Evolutionary conservation across 1,140 invertebrate species (phyloP).

Genomic region (Conus ventricosus): DNA sequence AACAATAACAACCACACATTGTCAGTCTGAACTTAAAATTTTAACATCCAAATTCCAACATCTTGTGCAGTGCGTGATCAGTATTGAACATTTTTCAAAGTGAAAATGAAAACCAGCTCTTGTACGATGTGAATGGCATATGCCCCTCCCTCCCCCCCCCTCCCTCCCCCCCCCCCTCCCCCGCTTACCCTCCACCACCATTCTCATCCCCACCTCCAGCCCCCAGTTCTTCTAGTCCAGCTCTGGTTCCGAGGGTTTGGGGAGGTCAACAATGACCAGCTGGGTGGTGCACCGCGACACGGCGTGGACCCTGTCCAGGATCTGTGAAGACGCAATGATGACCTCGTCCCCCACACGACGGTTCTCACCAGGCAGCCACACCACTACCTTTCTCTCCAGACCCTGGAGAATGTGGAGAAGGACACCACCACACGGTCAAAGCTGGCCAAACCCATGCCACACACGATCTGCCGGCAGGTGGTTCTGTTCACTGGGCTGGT

Average conservation of each 20-base stretch:
- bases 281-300: background rate
- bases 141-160: too few relatives aligned
- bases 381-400: background rate
- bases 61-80: too few relatives aligned
- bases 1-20: too few relatives aligned
- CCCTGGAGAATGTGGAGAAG: background rate
- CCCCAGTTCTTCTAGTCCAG: background rate
- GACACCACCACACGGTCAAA: background rate
- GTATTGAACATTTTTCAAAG: too few relatives aligned
- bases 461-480: background rate
- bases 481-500: background rate
- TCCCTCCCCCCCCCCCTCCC: too few relatives aligned
- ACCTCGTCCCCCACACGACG: background rate
- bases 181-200: too few relatives aligned
- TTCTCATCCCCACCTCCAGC: too few relatives aligned
- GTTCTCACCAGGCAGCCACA: background rate
- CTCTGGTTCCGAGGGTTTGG: background rate
- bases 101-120: too few relatives aligned
- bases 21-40: too few relatives aligned
- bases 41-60: too few relatives aligned
- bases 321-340: background rate
- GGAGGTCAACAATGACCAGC: background rate
- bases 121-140: too few relatives aligned
- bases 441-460: background rate
- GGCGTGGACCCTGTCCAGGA: background rate